Conservation (phyloP, 2,888 invertebrate species). For the Linnaemya tessellans region DNA sequence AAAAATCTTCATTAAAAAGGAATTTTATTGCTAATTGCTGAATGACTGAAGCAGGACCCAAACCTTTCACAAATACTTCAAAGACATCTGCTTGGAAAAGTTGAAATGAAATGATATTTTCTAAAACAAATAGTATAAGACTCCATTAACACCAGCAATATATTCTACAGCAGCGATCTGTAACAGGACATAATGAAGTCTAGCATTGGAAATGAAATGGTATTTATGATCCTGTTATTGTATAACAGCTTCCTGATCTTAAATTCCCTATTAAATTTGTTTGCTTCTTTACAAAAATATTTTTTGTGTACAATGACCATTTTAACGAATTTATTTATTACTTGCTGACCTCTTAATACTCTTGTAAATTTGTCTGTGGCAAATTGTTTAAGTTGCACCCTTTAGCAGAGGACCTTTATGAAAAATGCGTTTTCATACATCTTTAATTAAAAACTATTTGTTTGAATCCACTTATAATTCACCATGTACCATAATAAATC, state of each 20-base stretch:
- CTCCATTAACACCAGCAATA: too few relatives aligned
- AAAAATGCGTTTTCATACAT: constrained; percentile 59
- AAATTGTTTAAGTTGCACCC: constrained; percentile 53
- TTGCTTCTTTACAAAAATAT: neutral
- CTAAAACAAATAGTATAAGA: too few relatives aligned
- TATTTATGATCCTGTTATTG: too few relatives aligned
- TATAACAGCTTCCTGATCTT: neutral
- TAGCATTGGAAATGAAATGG: too few relatives aligned
- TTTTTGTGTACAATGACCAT: constrained; percentile 3
- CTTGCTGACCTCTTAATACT: constrained; percentile 28
- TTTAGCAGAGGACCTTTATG: constrained; percentile 36
- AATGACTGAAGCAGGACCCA: neutral
- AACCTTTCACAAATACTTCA: neutral
- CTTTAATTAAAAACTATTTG: constrained; percentile 70
- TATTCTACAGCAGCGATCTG: too few relatives aligned
- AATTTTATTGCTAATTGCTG: neutral
- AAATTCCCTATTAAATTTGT: neutral
- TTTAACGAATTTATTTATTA: constrained; percentile 27
- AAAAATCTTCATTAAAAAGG: constrained; percentile 36
- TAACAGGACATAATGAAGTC: too few relatives aligned
- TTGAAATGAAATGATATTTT: too few relatives aligned
- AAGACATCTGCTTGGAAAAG: neutral
- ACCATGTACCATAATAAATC: constrained; percentile 68
- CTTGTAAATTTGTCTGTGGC: constrained; percentile 51
- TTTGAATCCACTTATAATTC: constrained; percentile 72